phyloP scores from a whole-genome alignment of 2,113 vertebrate genomes.

The Hippocampus guttulatus region DNA sequence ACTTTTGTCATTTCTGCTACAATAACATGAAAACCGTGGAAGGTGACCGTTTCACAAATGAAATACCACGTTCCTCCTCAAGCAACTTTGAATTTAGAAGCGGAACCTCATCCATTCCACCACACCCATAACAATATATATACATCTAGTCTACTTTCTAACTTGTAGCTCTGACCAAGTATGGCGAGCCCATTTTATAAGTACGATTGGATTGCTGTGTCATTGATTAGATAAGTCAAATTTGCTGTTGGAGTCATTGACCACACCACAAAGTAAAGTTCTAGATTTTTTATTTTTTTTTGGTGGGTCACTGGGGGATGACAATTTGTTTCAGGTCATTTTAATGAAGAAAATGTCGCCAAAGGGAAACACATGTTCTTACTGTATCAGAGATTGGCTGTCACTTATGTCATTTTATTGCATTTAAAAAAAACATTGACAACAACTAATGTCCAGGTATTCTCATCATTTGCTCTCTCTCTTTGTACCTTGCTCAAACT shows the following conservation, averaged over 20 bases:
- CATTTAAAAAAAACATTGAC: background rate
- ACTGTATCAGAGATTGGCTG: background rate
- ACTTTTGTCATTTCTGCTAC: background rate
- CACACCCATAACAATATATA: background rate
- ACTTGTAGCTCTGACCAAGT: background rate
- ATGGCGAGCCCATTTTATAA: background rate
- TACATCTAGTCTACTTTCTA: background rate
- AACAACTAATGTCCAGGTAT: background rate
- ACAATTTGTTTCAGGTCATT: background rate
- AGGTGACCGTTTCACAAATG: background rate
- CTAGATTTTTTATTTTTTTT: background rate
- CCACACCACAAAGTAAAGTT: background rate
- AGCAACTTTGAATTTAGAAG: background rate
- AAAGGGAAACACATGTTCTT: background rate
- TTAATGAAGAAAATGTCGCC: background rate
- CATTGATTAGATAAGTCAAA: background rate
- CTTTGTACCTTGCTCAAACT: constrained; percentile 16
- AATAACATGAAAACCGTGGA: too few relatives aligned
- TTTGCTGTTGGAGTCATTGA: background rate
- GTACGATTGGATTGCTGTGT: background rate
- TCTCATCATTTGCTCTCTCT: constrained; percentile 9
- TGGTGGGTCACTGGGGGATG: background rate
- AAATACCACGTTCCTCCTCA: background rate
- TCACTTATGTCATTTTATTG: background rate
- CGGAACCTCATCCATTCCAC: background rate